A percentile compares a stretch with the other conserved stretches of the same genome.
Evolutionary conservation across 2,888 invertebrate species (phyloP).

Genomic region (Limnephilus lunatus): DNA sequence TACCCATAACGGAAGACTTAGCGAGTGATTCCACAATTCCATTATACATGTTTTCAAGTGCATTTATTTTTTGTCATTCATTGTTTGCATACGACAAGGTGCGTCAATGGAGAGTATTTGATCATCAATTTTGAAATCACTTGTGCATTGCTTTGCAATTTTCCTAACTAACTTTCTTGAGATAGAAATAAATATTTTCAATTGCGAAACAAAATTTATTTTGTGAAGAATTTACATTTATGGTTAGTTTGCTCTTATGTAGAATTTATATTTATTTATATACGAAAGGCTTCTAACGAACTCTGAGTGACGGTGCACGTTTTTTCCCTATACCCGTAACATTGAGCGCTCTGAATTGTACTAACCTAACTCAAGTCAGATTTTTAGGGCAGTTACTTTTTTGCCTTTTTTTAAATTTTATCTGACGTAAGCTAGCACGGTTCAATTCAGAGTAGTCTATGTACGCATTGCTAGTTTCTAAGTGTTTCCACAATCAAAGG

Average conservation of each 20-base stretch:
- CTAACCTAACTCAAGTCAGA: neutral
- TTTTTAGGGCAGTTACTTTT: neutral
- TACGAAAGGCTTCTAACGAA: neutral
- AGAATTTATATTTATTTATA: neutral
- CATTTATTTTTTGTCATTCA: neutral
- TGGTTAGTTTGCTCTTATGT: neutral
- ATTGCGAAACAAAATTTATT: too few species aligned
- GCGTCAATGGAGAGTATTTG: neutral
- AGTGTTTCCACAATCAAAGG: neutral
- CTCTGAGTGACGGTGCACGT: neutral
- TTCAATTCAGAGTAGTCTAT: neutral
- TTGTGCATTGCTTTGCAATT: neutral
- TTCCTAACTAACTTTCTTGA: neutral
- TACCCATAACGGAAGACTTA: neutral
- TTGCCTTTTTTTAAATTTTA: conserved; percentile 12
- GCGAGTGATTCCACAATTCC: neutral
- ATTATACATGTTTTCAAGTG: neutral
- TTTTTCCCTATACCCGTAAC: neutral
- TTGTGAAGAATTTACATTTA: neutral
- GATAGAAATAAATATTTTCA: neutral
- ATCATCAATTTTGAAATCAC: neutral
- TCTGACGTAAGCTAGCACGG: neutral
- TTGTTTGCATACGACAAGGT: neutral
- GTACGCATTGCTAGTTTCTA: neutral
- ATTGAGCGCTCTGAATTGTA: neutral